Conservation (phyloP, 2,797 vertebrate genomes). For the Artibeus lituratus region DNA sequence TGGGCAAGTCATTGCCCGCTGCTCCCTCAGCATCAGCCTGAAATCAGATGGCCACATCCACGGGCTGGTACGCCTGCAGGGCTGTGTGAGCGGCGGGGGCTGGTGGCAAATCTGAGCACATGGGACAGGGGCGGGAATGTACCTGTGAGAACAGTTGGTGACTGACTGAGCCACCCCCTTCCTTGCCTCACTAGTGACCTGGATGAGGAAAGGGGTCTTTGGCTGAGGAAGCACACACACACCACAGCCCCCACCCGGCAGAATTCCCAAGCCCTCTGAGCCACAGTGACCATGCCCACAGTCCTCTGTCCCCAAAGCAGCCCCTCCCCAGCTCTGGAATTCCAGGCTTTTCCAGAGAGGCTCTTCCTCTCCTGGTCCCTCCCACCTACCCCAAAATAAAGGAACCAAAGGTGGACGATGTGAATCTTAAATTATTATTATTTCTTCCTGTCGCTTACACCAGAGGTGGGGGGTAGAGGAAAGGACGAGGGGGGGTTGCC, state of each 20-base stretch:
- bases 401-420: constrained; percentile 45
- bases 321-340: not conserved
- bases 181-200: constrained; percentile 46
- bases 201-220: not conserved
- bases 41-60: not conserved
- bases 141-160: not conserved
- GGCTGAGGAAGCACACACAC: not conserved
- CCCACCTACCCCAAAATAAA: constrained; percentile 43
- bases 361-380: not conserved
- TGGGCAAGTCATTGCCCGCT: not conserved
- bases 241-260: not conserved
- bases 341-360: too few relatives aligned
- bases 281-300: not conserved
- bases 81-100: not conserved
- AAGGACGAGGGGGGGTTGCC: not conserved
- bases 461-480: not conserved
- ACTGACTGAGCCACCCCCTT: not conserved
- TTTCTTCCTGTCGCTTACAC: constrained; percentile 68
- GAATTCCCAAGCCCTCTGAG: not conserved
- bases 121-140: not conserved
- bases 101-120: not conserved
- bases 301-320: not conserved
- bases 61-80: not conserved
- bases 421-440: constrained; percentile 79
- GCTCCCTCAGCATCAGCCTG: not conserved